Conservation (phyloP, 2,888 invertebrate species). For the Stenchaetothrips biformis region DNA sequence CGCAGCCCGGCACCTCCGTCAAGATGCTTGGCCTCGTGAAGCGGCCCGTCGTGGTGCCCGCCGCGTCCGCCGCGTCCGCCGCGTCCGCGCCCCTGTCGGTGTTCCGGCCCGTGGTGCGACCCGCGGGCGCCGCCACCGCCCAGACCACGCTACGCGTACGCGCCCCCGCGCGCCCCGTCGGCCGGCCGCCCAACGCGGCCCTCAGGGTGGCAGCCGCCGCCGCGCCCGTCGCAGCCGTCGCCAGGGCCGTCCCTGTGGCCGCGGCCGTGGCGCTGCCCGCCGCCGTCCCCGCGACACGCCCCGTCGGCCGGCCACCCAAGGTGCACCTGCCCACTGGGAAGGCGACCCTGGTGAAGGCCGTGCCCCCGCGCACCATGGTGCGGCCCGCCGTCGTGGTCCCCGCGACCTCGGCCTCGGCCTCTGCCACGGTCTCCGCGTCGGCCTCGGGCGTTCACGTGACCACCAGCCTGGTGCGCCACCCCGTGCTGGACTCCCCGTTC, state of each 20-base stretch:
- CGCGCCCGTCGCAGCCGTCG: background rate
- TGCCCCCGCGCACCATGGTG: background rate
- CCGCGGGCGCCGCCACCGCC: background rate
- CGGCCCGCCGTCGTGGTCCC: background rate
- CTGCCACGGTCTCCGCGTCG: background rate
- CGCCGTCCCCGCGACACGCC: background rate
- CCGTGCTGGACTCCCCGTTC: background rate
- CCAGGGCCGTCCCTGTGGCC: background rate
- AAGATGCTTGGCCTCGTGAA: slow-evolving; percentile 3
- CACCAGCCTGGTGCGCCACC: slow-evolving; percentile 16
- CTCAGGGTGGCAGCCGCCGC: background rate
- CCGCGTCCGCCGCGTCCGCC: background rate
- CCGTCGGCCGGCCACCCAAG: background rate
- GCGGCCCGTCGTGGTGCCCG: background rate
- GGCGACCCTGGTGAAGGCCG: slow-evolving; percentile 2
- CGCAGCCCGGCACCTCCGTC: background rate
- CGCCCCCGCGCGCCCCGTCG: background rate
- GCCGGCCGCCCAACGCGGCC: background rate
- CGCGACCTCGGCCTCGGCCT: background rate
- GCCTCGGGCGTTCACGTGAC: background rate
- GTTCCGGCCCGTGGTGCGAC: background rate
- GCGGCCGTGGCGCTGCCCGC: background rate
- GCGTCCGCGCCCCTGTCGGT: background rate
- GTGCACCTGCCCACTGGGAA: background rate
- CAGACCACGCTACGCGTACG: background rate